Base-by-base conservation (phyloP, 2,888 invertebrate genomes). In the Poecilobothrus nobilitatus region DNA sequence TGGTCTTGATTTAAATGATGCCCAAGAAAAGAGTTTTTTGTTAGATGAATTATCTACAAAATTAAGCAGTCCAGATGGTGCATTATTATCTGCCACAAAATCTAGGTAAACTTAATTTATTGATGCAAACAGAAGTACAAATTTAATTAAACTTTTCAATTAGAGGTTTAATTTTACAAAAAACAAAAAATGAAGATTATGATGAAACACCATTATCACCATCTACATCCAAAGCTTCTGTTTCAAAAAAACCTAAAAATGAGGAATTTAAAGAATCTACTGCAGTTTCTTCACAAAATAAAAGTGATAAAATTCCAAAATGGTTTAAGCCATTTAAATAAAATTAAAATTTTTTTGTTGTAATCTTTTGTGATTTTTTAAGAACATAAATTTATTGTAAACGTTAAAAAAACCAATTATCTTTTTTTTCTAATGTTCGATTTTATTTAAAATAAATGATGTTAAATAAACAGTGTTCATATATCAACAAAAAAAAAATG, bases 31-130 rank as follows among this genome's bases (percentile, higher is more conserved):
- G 8, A 67, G 61, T n/a, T 86, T 84, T 78, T 79, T 92, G 10
- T 87, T 86, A 77, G 78, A 84, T 44, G 86, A 89, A 72, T 81
- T 89, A 68, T 84, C 86, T 73, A 78, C 80, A 21, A 88, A 88
- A 76, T 81, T 87, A 70, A 89, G 89, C 3, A 85, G 89, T 63
- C 87, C 88, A 72, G 87, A 86, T 73, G 85, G 87, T 62, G 91
- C 91, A 5, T 84, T 85, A 73, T 84, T 87, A 73, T 86, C 89
- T 68, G 91, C 91, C 20, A 86, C 86, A 33, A 88, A 88, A 82
- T 85, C 87, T 73, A 86, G 91, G 88, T 87, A 79, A 41, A 20
- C 18, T 41, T 65, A 34, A 65, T 66, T 37, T 66, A 65, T 33
- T 27, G 5, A 21, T n/a, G 15, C 1, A 37, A 7, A 44, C 18